A percentile compares a stretch with the other conserved stretches of the same genome.
Evolutionary conservation across 1,140 invertebrate species (phyloP).

Genomic region (Drosophila teissieri): DNA sequence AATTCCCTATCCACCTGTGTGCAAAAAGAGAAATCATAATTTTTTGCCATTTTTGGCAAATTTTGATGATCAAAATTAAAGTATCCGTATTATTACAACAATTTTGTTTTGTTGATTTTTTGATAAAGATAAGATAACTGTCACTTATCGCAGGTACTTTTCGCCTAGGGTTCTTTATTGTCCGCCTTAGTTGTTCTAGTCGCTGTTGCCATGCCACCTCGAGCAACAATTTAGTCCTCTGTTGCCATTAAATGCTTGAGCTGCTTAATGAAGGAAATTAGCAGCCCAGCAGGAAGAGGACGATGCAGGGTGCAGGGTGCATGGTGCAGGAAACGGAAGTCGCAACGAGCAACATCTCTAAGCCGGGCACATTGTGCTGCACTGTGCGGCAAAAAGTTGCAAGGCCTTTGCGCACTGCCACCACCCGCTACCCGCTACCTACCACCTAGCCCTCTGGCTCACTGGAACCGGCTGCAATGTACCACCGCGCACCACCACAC

Average conservation of each 20-base stretch:
- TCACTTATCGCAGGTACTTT: not conserved
- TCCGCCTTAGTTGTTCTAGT: not conserved
- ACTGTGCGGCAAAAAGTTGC: conserved; percentile 38
- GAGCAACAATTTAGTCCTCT: conserved; percentile 69
- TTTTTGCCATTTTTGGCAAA: too few species aligned
- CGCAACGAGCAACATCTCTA: conserved; percentile 30
- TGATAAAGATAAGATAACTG: too few species aligned
- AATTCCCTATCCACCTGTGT: too few species aligned
- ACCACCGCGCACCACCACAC: not conserved
- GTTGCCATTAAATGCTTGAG: conserved; percentile 70
- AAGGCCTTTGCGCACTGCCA: not conserved
- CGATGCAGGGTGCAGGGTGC: too few species aligned
- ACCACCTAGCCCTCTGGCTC: not conserved
- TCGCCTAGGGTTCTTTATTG: conserved; percentile 1
- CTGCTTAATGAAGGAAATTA: conserved; percentile 77
- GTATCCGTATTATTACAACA: too few species aligned
- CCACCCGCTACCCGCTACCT: not conserved
- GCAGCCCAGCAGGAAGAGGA: conserved; percentile 41
- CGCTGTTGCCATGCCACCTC: conserved; percentile 38
- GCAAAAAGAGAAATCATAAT: too few species aligned
- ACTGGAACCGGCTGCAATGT: conserved; percentile 1
- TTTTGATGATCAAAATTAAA: too few species aligned
- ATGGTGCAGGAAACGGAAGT: too few species aligned
- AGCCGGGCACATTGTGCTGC: conserved; percentile 27
- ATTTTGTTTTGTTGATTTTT: too few species aligned